Percentiles rank a stretch among this genome's conserved stretches.
Conservation (phyloP, 2,888 invertebrate genomes). For the Agrochola litura region DNA sequence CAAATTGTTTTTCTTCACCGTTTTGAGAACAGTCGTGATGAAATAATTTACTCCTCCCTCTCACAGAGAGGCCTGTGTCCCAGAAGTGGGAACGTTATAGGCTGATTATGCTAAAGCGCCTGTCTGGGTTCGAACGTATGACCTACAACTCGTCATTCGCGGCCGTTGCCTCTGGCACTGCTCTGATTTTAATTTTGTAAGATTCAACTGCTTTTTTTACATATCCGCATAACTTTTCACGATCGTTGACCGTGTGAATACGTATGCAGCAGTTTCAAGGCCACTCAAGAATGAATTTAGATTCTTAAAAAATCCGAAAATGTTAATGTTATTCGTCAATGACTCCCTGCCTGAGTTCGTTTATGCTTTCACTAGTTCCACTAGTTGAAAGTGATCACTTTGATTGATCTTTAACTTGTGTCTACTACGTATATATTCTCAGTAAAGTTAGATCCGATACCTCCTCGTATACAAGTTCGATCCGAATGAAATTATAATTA, state of each 20-base stretch:
- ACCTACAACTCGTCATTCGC: too few species aligned
- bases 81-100: too few species aligned
- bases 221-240: too few species aligned
- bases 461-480: background rate
- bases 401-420: background rate
- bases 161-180: too few species aligned
- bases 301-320: background rate
- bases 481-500: slow-evolving; percentile 27
- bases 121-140: too few species aligned
- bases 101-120: too few species aligned
- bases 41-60: too few species aligned
- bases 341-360: background rate
- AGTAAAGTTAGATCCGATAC: slow-evolving; percentile 2
- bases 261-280: background rate
- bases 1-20: too few species aligned
- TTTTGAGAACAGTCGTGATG: too few species aligned
- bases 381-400: background rate
- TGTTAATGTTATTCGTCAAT: background rate
- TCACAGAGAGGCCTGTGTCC: too few species aligned
- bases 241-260: background rate
- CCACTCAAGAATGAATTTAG: background rate
- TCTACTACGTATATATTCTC: slow-evolving; percentile 2
- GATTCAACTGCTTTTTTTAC: background rate
- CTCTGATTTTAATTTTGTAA: background rate
- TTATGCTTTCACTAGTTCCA: background rate